A percentile compares a stretch with the other conserved stretches of the same genome.
Conservation (phyloP, 2,888 invertebrate genomes). For the Julus scanicus region DNA sequence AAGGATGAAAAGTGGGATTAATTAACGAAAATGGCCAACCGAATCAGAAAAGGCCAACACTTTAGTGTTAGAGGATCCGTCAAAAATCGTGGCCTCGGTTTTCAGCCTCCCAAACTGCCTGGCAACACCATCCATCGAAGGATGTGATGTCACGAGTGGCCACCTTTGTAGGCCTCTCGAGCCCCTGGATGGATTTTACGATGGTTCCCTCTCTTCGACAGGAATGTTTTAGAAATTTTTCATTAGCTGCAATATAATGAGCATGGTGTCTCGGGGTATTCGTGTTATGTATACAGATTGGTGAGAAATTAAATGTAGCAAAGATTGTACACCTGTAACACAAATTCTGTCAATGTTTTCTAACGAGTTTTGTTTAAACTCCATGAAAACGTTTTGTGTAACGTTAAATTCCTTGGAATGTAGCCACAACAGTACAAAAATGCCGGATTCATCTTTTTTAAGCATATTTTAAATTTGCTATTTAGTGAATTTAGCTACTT, state of each 20-base stretch:
- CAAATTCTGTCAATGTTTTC: no score
- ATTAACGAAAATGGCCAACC: constrained; percentile 39
- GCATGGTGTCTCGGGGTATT: no score
- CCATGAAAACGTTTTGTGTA: no score
- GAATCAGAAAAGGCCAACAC: constrained; percentile 24
- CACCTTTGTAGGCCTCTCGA: background rate
- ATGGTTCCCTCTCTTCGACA: background rate
- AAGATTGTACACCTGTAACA: no score
- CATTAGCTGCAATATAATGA: background rate
- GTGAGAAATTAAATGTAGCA: no score
- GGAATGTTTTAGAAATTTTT: background rate
- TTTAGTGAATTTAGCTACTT: background rate
- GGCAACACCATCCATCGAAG: background rate
- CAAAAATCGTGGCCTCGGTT: background rate
- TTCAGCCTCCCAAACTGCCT: background rate
- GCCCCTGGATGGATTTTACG: constrained; percentile 23
- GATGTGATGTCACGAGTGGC: background rate
- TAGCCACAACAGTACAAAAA: no score
- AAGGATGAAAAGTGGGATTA: constrained; percentile 21
- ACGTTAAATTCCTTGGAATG: background rate
- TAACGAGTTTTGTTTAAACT: no score
- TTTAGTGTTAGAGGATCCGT: background rate
- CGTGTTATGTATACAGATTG: no score
- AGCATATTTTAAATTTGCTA: background rate
- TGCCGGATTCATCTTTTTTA: background rate